These are phyloP conservation scores for Leptodactylus fallax DNA, from an alignment of 2,797 vertebrate genomes.

Conservation along the genomic window DNA sequence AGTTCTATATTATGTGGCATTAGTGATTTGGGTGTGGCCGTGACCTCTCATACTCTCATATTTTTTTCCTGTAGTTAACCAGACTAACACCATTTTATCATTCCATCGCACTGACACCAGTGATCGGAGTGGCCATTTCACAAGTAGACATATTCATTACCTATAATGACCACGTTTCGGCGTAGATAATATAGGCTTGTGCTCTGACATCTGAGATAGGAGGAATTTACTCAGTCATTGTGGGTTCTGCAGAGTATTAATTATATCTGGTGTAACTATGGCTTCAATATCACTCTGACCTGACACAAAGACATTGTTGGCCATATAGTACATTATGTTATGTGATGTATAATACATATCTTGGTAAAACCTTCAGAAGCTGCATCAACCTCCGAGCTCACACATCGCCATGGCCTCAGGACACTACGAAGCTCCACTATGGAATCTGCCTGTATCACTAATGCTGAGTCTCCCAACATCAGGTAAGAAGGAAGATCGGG, in stretches of 20 bases:
- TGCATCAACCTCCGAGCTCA: not conserved
- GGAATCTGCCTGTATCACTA: not conserved
- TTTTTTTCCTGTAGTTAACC: too few relatives aligned
- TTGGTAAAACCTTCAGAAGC: not conserved
- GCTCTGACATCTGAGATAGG: not conserved
- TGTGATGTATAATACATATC: not conserved
- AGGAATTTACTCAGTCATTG: not conserved
- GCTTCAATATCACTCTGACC: not conserved
- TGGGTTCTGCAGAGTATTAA: not conserved
- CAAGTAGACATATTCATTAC: not conserved
- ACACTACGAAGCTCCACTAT: not conserved
- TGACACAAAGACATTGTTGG: not conserved
- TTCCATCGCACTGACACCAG: not conserved
- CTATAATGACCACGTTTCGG: not conserved
- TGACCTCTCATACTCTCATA: too few relatives aligned
- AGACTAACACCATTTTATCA: not conserved
- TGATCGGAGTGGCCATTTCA: not conserved
- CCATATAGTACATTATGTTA: not conserved
- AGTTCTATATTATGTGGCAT: too few relatives aligned
- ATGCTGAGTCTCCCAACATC: not conserved
- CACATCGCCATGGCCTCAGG: not conserved
- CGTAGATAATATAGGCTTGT: not conserved
- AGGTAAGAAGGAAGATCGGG: not conserved
- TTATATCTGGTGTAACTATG: not conserved
- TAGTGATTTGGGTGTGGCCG: too few relatives aligned